Evolutionary conservation across 35 echinoderm and acorn worm genomes (phyloP).

Genomic region (Nesometra sesokonis): DNA sequence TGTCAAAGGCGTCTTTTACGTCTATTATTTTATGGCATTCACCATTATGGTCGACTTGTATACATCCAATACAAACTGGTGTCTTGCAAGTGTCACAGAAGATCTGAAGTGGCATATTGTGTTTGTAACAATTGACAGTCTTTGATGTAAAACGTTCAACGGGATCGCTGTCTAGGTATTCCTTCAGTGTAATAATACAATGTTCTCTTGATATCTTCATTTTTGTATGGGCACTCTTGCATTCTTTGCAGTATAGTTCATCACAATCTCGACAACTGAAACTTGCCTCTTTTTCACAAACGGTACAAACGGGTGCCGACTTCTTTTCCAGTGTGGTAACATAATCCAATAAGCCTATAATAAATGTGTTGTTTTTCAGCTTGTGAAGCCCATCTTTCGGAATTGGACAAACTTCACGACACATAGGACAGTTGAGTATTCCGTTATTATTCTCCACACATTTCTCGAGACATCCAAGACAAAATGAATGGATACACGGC

Average conservation of each 20-base stretch:
- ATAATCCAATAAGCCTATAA: not conserved
- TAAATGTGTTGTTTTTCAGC: not conserved
- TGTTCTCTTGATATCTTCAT: not conserved
- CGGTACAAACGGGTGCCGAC: not conserved
- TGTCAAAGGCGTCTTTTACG: not conserved
- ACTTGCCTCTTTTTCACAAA: not conserved
- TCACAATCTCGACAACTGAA: not conserved
- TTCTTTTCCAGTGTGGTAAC: not conserved
- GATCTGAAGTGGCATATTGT: not conserved
- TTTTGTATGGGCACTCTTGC: not conserved
- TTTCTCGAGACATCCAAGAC: not conserved
- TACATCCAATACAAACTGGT: not conserved
- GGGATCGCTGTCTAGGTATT: not conserved
- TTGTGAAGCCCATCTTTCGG: not conserved
- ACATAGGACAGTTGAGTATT: not conserved
- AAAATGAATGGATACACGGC: not conserved
- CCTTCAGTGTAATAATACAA: not conserved
- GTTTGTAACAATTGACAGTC: not conserved
- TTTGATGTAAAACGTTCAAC: not conserved
- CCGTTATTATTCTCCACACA: not conserved
- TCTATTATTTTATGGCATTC: not conserved
- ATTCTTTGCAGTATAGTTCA: not conserved
- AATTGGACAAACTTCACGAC: not conserved
- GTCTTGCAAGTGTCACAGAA: not conserved
- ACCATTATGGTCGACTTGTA: not conserved